Evolutionary conservation across 2,797 vertebrate species (phyloP), one percentile per base, ranked within the genome.

Genomic region (Notolabrus celidotus): DNA sequence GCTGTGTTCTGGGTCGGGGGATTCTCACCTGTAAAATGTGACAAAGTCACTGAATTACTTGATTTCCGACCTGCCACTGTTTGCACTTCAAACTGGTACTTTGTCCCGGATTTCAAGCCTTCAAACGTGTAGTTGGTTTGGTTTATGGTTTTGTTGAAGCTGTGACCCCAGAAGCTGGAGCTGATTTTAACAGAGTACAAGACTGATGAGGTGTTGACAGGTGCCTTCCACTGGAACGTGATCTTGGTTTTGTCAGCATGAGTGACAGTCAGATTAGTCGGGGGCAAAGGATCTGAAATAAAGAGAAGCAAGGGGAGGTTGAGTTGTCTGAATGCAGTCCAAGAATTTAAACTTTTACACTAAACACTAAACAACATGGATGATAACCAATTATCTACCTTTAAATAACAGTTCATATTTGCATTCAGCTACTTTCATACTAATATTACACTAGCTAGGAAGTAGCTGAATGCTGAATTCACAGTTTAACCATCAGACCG

Each of bases 91-190:
- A 87, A 86, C 0, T 0, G 0, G 22, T 93, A 93, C 0, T 0
- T 79, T 33, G 75, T 91, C 49, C 93, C 93, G 8, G 90, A 54
- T 0, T 0, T 71, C 64, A 94, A 67, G 0, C 0, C 0, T 0
- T 0, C 0, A 23, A 91, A 82, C 0, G 0, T 77, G 16, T 31
- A 0, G 0, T 0, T 58, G 47, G 9, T 75, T 0, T 1, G 0
- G 0, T 1, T 0, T 15, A 19, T 0, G 0, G 0, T 1, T 0
- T 0, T 0, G 0, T 0, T 0, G 0, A 0, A 0, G 0, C 0
- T 0, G 0, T 52, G 0, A 0, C 0, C 0, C 89, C 89, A 92
- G 75, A 92, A 92, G 0, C 0, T 0, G 41, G 74, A 87, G 0
- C 0, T 17, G 23, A 86, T 3, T 0, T 0, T 8, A 1, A 91